Base-by-base conservation (phyloP, 2,797 vertebrate species). In the Poecilia velifera region DNA sequence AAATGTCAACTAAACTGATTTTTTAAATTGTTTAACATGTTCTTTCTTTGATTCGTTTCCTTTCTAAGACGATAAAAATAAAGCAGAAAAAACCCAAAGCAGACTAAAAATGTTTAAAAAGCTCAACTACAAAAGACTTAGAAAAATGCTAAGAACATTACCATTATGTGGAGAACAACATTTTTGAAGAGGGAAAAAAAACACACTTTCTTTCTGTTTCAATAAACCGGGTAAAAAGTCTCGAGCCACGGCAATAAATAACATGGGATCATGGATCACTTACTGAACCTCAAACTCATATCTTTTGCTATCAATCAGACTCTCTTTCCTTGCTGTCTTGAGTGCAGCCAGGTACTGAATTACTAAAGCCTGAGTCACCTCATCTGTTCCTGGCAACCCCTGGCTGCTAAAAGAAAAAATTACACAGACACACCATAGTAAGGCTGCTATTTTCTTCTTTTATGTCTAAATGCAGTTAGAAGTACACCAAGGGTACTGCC, bases 211-310 rank as follows among this genome's bases (percentile, higher is more conserved):
- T 66, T 36, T 39, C 6, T 64, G 82, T 81, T 85, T 80, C 57
- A 90, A 90, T 76, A 87, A 86, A 88, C 83, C 71, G 46, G 86
- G 72, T 74, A 77, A 87, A 90, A 89, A 82, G 75, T 78, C 76
- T 75, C 57, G 72, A 79, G 78, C 39, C 57, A 36, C 2, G 5
- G 81, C 88, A 86, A 88, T 79, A 86, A 86, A 91, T 89, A 85
- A 84, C 87, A 73, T 45, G 16, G 36, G 49, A 47, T 80, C 57
- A 85, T 91, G 83, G 87, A 91, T 92, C 87, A 88, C 77, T 87
- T 72, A 68, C 84, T 83, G 77, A 83, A 86, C 81, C 86, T 88
- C 73, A 72, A 78, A 51, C 81, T 87, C 79, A 80, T 88, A 76
- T 88, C 74, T 72, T 45, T 77, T 78, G 77, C 68, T 34, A 87